A percentile compares a stretch with the other conserved stretches of the same genome.
phyloP scores from a whole-genome alignment of 2,113 vertebrate species.

The Triplophysa rosa region DNA sequence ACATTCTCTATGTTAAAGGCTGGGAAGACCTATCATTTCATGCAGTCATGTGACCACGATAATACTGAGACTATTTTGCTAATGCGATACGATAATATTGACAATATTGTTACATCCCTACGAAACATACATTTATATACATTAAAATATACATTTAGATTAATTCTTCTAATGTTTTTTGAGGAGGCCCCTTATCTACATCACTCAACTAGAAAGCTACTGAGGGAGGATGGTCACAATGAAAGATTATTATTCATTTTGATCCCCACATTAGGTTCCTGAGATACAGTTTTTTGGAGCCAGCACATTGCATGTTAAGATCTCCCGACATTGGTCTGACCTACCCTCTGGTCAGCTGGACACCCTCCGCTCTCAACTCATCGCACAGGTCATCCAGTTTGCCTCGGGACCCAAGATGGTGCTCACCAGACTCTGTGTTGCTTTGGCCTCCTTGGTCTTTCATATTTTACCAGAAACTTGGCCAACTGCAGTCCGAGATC shows the following conservation, averaged over 20 bases:
- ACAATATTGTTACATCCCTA: too few relatives aligned
- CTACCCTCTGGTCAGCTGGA: slow-evolving; percentile 87
- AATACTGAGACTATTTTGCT: too few relatives aligned
- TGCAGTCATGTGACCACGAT: too few relatives aligned
- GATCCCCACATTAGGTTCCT: slow-evolving; percentile 73
- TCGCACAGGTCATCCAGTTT: slow-evolving; percentile 87
- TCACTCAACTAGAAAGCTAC: neutral
- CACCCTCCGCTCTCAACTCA: slow-evolving; percentile 87
- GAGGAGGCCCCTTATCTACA: too few relatives aligned
- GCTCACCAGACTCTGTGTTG: slow-evolving; percentile 91
- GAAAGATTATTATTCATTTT: neutral
- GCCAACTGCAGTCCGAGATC: slow-evolving; percentile 88
- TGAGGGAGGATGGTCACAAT: neutral
- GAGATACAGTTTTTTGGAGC: slow-evolving; percentile 99
- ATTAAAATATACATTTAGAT: too few relatives aligned
- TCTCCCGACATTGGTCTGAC: slow-evolving; percentile 91
- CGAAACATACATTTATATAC: too few relatives aligned
- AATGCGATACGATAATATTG: too few relatives aligned
- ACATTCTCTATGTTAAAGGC: too few relatives aligned
- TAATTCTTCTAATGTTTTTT: too few relatives aligned
- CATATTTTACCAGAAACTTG: slow-evolving; percentile 90
- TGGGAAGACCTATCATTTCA: too few relatives aligned
- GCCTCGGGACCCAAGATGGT: slow-evolving; percentile 93
- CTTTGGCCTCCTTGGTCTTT: slow-evolving; percentile 89
- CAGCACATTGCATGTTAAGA: slow-evolving; percentile 93